These are phyloP conservation scores for Hypocryptadius cinnamomeus DNA, from an alignment of 2,113 vertebrate species.

Conservation along the genomic window DNA sequence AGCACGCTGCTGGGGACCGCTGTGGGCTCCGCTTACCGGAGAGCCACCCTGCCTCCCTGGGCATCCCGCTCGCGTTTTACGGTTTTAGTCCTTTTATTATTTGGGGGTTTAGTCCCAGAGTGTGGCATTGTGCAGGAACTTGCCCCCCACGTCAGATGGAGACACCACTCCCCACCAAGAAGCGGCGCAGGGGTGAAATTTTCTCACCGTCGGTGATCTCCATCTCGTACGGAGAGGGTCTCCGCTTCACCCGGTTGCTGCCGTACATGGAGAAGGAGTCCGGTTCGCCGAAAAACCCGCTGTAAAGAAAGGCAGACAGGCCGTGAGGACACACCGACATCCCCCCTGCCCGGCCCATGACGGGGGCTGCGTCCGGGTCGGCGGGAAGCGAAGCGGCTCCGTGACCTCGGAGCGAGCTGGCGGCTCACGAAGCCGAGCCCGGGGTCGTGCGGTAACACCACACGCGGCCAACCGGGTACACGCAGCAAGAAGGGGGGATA, in stretches of 20 bases:
- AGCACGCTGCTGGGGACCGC: not conserved
- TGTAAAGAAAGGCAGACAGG: constrained; percentile 23
- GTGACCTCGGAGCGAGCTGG: not conserved
- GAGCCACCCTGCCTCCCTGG: not conserved
- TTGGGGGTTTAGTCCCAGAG: not conserved
- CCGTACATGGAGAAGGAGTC: constrained; percentile 91
- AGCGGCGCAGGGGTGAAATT: not conserved
- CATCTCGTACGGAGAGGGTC: constrained; percentile 91
- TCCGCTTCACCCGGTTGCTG: constrained; percentile 81
- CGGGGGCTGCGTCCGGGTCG: not conserved
- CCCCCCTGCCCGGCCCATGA: not conserved
- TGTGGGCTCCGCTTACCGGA: not conserved
- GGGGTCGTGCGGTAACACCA: not conserved
- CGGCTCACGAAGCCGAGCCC: not conserved
- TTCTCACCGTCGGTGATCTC: constrained; percentile 88
- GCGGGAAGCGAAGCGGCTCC: not conserved
- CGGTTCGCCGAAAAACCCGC: constrained; percentile 84
- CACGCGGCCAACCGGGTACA: not conserved
- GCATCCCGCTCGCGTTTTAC: not conserved
- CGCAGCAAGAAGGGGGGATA: not conserved
- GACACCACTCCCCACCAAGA: not conserved
- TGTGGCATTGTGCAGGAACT: not conserved
- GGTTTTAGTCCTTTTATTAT: not conserved
- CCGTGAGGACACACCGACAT: not conserved
- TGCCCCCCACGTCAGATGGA: not conserved